Conservation (phyloP, 2,797 vertebrate species). For the Chiloscyllium punctatum region DNA sequence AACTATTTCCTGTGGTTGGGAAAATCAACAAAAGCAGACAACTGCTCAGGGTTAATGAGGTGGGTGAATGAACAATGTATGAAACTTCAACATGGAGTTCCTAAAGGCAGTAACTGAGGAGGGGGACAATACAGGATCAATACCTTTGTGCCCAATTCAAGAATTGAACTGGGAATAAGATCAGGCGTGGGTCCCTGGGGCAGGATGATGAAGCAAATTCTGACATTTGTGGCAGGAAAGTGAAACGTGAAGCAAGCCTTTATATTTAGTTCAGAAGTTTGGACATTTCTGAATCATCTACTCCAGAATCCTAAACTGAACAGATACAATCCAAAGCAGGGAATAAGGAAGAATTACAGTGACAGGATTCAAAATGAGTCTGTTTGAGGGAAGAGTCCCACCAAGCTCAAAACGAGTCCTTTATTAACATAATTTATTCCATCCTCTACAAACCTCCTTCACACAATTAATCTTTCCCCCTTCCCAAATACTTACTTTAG, state of each 20-base stretch:
- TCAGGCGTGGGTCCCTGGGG: background rate
- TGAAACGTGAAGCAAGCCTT: background rate
- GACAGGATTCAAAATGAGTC: background rate
- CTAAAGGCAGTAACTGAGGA: background rate
- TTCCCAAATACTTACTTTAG: slow-evolving; percentile 76
- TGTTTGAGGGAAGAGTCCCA: background rate
- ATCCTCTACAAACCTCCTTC: background rate
- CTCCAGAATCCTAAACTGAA: background rate
- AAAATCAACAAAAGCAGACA: background rate
- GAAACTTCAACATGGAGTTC: background rate
- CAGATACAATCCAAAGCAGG: background rate
- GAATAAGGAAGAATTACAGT: background rate
- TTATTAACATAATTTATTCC: background rate
- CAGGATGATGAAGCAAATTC: too few species aligned
- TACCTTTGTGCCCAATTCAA: background rate
- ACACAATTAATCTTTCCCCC: background rate
- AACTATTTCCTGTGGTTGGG: background rate
- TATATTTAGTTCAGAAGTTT: background rate
- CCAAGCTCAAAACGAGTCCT: background rate
- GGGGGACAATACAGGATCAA: background rate
- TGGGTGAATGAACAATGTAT: background rate
- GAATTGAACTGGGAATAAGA: background rate
- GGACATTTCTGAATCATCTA: background rate
- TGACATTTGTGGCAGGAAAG: background rate
- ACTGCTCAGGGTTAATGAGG: background rate